Conservation (phyloP, 1,140 invertebrate species). For the Zaprionus gabonicus region DNA sequence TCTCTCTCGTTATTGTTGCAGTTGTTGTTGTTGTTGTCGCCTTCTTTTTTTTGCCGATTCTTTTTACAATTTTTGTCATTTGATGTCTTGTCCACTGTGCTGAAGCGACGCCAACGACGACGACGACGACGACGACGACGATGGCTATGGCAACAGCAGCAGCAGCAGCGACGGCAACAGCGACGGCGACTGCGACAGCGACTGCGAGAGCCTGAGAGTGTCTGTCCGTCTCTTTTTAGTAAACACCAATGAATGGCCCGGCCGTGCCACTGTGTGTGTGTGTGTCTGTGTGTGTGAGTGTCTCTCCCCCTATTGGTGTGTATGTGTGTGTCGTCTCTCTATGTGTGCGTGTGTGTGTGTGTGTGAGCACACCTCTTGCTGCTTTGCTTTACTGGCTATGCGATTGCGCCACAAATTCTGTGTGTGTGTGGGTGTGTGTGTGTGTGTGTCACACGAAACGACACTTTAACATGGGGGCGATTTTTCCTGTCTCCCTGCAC, state of each 20-base stretch:
- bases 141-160: conserved; percentile 8
- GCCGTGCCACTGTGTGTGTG: conserved; percentile 36
- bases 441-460: conserved; percentile 68
- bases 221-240: conserved; percentile 67
- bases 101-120: conserved; percentile 32
- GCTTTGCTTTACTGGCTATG: conserved; percentile 50
- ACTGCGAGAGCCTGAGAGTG: conserved; percentile 34
- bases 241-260: conserved; percentile 53
- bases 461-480: conserved; percentile 81
- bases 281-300: conserved; percentile 20
- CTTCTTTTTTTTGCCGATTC: conserved; percentile 36
- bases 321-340: conserved; percentile 2
- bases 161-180: conserved; percentile 20
- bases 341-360: conserved; percentile 15
- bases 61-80: conserved; percentile 79
- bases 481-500: conserved; percentile 79
- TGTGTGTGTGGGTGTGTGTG: conserved; percentile 26
- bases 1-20: background rate
- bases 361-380: conserved; percentile 35
- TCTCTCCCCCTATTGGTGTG: conserved; percentile 20
- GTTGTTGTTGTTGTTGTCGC: conserved; percentile 32
- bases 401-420: conserved; percentile 70
- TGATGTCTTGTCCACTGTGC: conserved; percentile 74
- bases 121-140: conserved; percentile 25
- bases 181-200: conserved; percentile 29